These are phyloP conservation scores for Ypsolopha sequella DNA, from an alignment of 2,888 invertebrate species.

Conservation along the genomic window DNA sequence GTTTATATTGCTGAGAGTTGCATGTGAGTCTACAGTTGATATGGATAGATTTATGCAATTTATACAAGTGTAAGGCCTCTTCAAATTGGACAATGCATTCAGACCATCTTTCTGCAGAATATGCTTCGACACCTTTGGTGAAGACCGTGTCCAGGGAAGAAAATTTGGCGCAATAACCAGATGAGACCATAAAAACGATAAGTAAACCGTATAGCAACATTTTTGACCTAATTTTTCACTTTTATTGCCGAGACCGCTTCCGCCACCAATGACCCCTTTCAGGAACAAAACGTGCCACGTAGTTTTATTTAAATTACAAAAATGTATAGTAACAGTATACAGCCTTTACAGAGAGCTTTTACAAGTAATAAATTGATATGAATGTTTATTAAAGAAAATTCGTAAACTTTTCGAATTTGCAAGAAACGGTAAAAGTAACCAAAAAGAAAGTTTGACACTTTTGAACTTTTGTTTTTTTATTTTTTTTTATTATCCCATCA, in stretches of 20 bases:
- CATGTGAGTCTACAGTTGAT: constrained; percentile 77
- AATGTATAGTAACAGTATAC: too few relatives aligned
- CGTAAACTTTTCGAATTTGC: too few relatives aligned
- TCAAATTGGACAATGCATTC: constrained; percentile 78
- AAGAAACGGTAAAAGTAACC: too few relatives aligned
- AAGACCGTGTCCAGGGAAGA: constrained; percentile 42
- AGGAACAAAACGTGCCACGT: not conserved
- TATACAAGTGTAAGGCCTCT: constrained; percentile 72
- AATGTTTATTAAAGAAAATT: too few relatives aligned
- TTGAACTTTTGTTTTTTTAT: too few relatives aligned
- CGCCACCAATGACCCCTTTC: not conserved
- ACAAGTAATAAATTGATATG: too few relatives aligned
- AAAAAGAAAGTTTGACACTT: too few relatives aligned
- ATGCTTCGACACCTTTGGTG: constrained; percentile 73
- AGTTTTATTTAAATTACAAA: not conserved
- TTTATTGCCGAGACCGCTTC: too few relatives aligned
- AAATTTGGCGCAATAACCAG: constrained; percentile 14
- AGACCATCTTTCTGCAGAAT: constrained; percentile 77
- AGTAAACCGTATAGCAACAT: not conserved
- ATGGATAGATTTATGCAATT: constrained; percentile 66
- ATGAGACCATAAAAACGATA: not conserved
- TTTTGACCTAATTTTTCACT: not conserved
- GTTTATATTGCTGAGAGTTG: constrained; percentile 45
- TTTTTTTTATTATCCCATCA: too few relatives aligned
- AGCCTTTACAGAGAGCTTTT: too few relatives aligned